A percentile compares a stretch with the other conserved stretches of the same genome.
These are phyloP conservation scores for Luehdorfia chinensis DNA, from an alignment of 1,140 invertebrate species.

Conservation along the genomic window DNA sequence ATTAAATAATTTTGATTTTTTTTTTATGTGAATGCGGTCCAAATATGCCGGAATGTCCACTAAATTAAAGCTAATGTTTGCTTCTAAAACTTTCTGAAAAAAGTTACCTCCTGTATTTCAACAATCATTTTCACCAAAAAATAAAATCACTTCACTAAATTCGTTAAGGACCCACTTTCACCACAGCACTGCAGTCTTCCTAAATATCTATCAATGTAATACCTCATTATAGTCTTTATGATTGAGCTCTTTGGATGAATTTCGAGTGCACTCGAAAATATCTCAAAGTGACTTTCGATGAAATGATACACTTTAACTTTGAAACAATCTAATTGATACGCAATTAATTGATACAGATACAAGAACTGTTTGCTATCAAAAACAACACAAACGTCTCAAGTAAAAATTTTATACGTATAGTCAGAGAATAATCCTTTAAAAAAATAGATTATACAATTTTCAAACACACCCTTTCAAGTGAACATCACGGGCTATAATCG, in stretches of 20 bases:
- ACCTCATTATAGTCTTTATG: constrained; percentile 14
- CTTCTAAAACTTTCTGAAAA: constrained; percentile 17
- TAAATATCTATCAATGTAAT: constrained; percentile 11
- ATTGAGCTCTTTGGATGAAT: constrained; percentile 3
- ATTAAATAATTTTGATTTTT: not conserved
- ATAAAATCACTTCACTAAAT: constrained; percentile 38
- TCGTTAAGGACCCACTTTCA: constrained; percentile 18
- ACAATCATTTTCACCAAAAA: constrained; percentile 60
- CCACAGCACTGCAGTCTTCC: constrained; percentile 17
- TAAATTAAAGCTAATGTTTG: constrained; percentile 11
- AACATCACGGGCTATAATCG: constrained; percentile 10
- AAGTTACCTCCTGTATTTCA: constrained; percentile 70
- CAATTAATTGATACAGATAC: constrained; percentile 7
- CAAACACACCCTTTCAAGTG: constrained; percentile 17
- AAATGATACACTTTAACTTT: constrained; percentile 7
- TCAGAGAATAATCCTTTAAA: constrained; percentile 3
- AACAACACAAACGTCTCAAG: not conserved
- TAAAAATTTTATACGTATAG: not conserved
- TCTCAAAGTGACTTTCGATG: not conserved
- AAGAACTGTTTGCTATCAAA: not conserved
- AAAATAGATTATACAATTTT: constrained; percentile 14
- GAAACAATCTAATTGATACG: constrained; percentile 1
- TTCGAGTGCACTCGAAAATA: constrained; percentile 8
- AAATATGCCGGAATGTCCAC: constrained; percentile 15
- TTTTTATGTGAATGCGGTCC: constrained; percentile 13